A percentile compares a stretch with the other conserved stretches of the same genome.
Evolutionary conservation across 1,140 invertebrate species (phyloP).

Genomic region (Varroa destructor): DNA sequence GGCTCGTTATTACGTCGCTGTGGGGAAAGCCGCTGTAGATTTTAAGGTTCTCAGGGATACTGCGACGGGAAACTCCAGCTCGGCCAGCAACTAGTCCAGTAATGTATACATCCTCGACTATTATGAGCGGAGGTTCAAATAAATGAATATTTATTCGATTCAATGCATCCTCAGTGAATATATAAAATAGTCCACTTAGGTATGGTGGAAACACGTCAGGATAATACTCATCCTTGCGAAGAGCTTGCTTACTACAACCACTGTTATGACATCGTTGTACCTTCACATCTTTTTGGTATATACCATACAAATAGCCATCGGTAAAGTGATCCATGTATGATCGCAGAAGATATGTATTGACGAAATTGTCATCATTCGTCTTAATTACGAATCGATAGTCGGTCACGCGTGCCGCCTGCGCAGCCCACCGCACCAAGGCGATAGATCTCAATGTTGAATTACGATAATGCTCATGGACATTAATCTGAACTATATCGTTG

Average conservation of each 20-base stretch:
- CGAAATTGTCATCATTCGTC: constrained; percentile 35
- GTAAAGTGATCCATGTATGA: neutral
- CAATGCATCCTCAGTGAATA: constrained; percentile 31
- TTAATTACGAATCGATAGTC: constrained; percentile 33
- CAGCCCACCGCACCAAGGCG: constrained; percentile 35
- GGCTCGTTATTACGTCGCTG: too few relatives aligned
- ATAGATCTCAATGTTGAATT: constrained; percentile 34
- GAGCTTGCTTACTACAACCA: constrained; percentile 33
- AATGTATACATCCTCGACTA: constrained; percentile 44
- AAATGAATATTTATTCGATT: neutral
- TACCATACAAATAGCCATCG: constrained; percentile 26
- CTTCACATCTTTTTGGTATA: constrained; percentile 10
- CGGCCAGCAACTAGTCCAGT: constrained; percentile 36
- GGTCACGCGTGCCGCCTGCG: constrained; percentile 30
- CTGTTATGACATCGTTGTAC: neutral
- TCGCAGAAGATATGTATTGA: constrained; percentile 45
- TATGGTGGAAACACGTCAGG: constrained; percentile 36
- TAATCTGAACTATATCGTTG: constrained; percentile 35
- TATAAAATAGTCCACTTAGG: constrained; percentile 45
- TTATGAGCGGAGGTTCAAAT: constrained; percentile 38
- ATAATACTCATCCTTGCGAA: constrained; percentile 36
- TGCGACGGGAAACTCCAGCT: neutral
- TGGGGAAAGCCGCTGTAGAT: too few relatives aligned
- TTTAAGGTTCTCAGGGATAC: neutral
- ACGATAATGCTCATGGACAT: constrained; percentile 33